phyloP scores from a whole-genome alignment of 2,888 invertebrate species.

The Leptinotarsa juncta region DNA sequence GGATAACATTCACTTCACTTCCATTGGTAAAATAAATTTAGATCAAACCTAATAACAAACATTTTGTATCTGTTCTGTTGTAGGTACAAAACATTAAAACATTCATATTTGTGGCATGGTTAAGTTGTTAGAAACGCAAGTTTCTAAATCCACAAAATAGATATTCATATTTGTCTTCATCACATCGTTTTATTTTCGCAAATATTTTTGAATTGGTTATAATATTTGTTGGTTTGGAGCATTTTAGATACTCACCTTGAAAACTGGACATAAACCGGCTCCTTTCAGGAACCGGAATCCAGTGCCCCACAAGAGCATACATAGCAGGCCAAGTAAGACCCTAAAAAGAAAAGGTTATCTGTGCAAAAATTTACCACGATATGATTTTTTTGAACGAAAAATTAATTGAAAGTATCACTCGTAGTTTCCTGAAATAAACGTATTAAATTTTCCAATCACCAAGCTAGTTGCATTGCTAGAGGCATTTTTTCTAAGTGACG shows the following conservation, averaged over 20 bases:
- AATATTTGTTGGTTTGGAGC: constrained; percentile 6
- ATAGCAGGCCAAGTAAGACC: constrained; percentile 82
- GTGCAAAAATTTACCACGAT: constrained; percentile 15
- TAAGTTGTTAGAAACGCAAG: too few species aligned
- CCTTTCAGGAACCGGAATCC: constrained; percentile 79
- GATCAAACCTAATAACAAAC: too few species aligned
- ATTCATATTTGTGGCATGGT: too few species aligned
- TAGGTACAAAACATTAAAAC: too few species aligned
- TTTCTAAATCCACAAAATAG: too few species aligned
- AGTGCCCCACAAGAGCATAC: constrained; percentile 79
- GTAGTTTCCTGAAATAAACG: background rate
- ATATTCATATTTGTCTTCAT: background rate
- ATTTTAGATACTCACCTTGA: constrained; percentile 67
- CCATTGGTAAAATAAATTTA: too few species aligned
- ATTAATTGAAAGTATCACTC: background rate
- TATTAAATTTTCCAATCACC: background rate
- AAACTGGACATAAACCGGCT: constrained; percentile 82
- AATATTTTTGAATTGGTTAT: background rate
- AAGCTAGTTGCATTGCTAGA: background rate
- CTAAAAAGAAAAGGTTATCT: constrained; percentile 57
- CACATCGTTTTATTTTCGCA: background rate
- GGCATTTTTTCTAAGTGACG: too few species aligned
- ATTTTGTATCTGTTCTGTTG: too few species aligned
- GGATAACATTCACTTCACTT: too few species aligned
- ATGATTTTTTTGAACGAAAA: background rate